These are phyloP conservation scores for Chrosomus eos DNA, from an alignment of 2,797 vertebrate species.

Conservation along the genomic window DNA sequence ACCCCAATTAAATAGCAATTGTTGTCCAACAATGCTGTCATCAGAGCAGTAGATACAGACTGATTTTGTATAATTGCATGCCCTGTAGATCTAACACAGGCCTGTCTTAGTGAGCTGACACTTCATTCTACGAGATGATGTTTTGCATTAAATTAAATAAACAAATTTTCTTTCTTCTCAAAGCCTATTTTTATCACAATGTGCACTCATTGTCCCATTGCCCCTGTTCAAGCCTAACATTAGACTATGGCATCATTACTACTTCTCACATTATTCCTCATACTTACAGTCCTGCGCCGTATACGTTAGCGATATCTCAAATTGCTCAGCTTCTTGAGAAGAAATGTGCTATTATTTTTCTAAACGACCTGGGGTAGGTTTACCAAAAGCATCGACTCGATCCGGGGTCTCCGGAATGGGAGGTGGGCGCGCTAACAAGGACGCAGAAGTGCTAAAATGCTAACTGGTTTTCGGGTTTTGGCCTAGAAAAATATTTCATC, in stretches of 20 bases:
- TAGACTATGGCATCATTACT: background rate
- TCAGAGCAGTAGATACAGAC: slow-evolving; percentile 42
- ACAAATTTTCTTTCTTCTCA: background rate
- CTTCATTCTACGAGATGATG: slow-evolving; percentile 19
- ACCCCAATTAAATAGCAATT: slow-evolving; percentile 52
- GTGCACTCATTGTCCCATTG: background rate
- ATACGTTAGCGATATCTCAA: background rate
- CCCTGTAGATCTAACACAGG: slow-evolving; percentile 22
- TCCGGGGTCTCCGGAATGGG: no score
- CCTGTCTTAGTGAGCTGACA: slow-evolving; percentile 31
- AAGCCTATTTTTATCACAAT: background rate
- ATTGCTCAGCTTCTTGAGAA: background rate
- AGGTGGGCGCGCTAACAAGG: no score
- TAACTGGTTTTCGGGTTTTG: no score
- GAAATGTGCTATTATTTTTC: background rate
- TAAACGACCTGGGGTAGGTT: background rate
- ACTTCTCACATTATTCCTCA: background rate
- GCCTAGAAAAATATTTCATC: no score
- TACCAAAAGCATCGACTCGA: background rate
- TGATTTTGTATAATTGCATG: slow-evolving; percentile 47
- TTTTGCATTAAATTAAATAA: slow-evolving; percentile 25
- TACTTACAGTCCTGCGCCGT: background rate
- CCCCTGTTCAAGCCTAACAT: background rate
- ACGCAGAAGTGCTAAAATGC: no score
- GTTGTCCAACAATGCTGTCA: slow-evolving; percentile 51